Conservation (phyloP, 2,888 invertebrate species). For the Yponomeuta sedellus region DNA sequence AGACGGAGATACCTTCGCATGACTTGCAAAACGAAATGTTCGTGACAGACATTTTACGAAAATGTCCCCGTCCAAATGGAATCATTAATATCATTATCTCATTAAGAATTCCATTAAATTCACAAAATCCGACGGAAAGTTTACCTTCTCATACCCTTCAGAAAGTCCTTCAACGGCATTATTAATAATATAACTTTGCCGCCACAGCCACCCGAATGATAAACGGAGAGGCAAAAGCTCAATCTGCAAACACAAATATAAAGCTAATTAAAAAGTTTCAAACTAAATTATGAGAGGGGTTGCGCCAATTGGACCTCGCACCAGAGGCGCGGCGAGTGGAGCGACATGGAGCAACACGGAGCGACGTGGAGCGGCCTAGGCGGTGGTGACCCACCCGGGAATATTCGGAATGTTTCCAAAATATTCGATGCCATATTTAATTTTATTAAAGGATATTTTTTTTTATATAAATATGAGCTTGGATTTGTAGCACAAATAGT, state of each 20-base stretch:
- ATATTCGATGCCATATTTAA: too few species aligned
- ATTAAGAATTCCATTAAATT: constrained; percentile 12
- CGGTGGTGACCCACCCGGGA: background rate
- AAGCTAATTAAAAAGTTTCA: constrained; percentile 77
- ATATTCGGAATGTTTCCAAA: too few species aligned
- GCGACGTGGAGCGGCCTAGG: background rate
- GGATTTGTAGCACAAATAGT: too few species aligned
- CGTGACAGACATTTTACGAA: background rate
- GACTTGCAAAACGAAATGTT: constrained; percentile 8
- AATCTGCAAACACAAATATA: constrained; percentile 77
- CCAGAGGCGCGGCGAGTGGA: constrained; percentile 55
- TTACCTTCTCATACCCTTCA: constrained; percentile 28
- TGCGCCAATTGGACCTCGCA: constrained; percentile 62
- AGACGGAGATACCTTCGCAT: background rate
- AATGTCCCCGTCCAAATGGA: constrained; percentile 5
- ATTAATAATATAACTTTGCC: constrained; percentile 67
- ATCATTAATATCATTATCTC: constrained; percentile 6
- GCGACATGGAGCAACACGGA: constrained; percentile 24
- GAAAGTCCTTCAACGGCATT: constrained; percentile 33
- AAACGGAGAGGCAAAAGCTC: constrained; percentile 68
- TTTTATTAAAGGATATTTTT: too few species aligned
- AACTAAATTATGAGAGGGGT: constrained; percentile 77
- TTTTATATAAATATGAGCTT: too few species aligned
- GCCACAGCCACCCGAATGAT: constrained; percentile 64
- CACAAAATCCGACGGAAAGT: constrained; percentile 11